Evolutionary conservation across 2,888 invertebrate genomes (phyloP).

Genomic region (Mesoligia furuncula): DNA sequence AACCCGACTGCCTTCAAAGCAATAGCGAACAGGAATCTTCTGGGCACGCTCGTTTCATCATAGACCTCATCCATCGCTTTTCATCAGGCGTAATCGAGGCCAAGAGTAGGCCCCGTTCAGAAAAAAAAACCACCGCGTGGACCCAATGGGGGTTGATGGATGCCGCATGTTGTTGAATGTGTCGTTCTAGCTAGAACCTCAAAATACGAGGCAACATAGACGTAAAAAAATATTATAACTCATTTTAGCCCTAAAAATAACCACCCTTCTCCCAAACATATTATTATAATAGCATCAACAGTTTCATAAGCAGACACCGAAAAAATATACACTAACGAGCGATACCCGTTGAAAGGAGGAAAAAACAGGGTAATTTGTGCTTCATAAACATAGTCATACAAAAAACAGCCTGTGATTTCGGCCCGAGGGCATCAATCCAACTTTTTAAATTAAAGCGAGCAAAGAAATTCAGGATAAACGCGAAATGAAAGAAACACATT

Average conservation of each 20-base stretch:
- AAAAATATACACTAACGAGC: constrained; percentile 24
- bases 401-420: constrained; percentile 69
- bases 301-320: constrained; percentile 15
- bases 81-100: no score
- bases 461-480: constrained; percentile 76
- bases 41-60: no score
- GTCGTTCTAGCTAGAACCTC: background rate
- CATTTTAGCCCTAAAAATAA: background rate
- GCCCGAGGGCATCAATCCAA: constrained; percentile 83
- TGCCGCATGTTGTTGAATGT: background rate
- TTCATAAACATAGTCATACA: constrained; percentile 71
- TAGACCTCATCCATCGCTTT: no score
- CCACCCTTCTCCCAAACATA: constrained; percentile 18
- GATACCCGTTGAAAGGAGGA: constrained; percentile 43
- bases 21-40: no score
- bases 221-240: background rate
- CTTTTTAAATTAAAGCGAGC: constrained; percentile 86
- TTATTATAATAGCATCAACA: constrained; percentile 4
- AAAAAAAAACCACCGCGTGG: no score
- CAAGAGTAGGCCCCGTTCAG: no score
- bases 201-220: background rate
- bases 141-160: background rate
- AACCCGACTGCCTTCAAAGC: no score
- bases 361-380: constrained; percentile 67
- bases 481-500: constrained; percentile 74